A percentile compares a stretch with the other conserved stretches of the same genome.
Conservation (phyloP, 1,140 invertebrate genomes). For the Eciton burchellii region DNA sequence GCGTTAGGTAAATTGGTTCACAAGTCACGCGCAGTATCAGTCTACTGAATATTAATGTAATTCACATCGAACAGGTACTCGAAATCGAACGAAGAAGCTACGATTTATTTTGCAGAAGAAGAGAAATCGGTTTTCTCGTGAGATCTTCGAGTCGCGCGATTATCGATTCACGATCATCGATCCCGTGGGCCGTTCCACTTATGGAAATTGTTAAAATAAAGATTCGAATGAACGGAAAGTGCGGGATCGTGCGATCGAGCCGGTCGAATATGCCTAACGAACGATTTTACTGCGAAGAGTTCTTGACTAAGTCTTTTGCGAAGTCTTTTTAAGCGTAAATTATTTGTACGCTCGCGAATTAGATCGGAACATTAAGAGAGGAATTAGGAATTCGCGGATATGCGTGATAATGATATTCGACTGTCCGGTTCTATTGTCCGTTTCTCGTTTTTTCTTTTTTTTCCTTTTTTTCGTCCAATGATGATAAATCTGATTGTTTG, state of each 20-base stretch:
- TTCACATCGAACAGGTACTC: constrained; percentile 8
- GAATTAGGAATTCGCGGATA: constrained; percentile 28
- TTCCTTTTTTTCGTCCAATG: constrained; percentile 49
- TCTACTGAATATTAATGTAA: constrained; percentile 22
- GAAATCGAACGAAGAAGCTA: constrained; percentile 24
- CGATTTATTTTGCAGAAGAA: constrained; percentile 36
- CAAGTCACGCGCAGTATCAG: constrained; percentile 10
- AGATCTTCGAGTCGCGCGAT: constrained; percentile 56
- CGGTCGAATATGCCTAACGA: constrained; percentile 76
- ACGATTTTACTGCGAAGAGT: constrained; percentile 83
- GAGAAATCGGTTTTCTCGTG: constrained; percentile 21
- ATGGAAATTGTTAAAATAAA: constrained; percentile 26
- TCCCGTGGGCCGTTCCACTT: neutral
- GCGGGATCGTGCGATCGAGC: constrained; percentile 31
- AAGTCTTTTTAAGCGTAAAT: constrained; percentile 83
- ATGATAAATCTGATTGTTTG: constrained; percentile 37
- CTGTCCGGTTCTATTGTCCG: constrained; percentile 57
- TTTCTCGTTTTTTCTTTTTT: constrained; percentile 52
- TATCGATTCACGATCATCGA: constrained; percentile 41
- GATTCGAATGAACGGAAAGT: too few species aligned
- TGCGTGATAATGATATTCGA: constrained; percentile 50
- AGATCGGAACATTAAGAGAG: constrained; percentile 55
- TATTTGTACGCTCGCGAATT: constrained; percentile 73
- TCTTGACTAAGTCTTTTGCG: constrained; percentile 82
- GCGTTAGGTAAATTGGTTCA: constrained; percentile 78